These are phyloP conservation scores for Musca domestica DNA, from an alignment of 1,140 invertebrate genomes.

Conservation along the genomic window DNA sequence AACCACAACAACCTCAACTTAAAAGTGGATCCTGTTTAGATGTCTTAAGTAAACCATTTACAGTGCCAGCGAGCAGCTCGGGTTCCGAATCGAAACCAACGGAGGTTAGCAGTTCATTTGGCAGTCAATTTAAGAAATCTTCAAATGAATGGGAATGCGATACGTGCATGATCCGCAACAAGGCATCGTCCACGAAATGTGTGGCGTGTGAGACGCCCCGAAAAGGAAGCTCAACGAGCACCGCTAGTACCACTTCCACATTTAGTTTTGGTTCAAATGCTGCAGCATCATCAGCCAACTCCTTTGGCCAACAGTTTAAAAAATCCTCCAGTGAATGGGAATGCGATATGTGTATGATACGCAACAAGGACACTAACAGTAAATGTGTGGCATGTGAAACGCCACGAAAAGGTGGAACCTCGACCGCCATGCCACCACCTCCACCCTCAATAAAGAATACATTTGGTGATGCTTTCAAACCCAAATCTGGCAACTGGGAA, in stretches of 20 bases:
- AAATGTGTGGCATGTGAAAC: conserved; percentile 67
- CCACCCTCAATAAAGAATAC: conserved; percentile 28
- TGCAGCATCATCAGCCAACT: neutral
- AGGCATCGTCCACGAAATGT: conserved; percentile 59
- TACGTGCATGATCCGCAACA: conserved; percentile 65
- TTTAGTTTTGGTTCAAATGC: neutral
- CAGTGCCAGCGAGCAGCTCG: neutral
- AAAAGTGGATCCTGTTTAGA: conserved; percentile 51
- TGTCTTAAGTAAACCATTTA: conserved; percentile 27
- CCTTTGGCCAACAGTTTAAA: conserved; percentile 60
- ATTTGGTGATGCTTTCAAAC: conserved; percentile 61
- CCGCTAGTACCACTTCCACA: neutral
- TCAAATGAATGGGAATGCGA: conserved; percentile 64
- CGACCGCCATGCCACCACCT: conserved; percentile 22
- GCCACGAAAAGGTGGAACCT: conserved; percentile 14
- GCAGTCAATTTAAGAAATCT: conserved; percentile 58
- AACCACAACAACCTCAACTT: conserved; percentile 29
- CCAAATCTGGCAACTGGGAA: conserved; percentile 60
- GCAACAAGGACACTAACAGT: conserved; percentile 58
- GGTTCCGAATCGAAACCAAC: neutral
- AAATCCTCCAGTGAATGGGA: conserved; percentile 60
- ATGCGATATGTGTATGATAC: conserved; percentile 65
- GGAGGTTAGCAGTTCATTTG: conserved; percentile 41
- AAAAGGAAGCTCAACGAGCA: neutral
- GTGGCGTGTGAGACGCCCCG: conserved; percentile 60